Evolutionary conservation across 2,888 invertebrate species (phyloP).

Genomic region (Polietes domitor): DNA sequence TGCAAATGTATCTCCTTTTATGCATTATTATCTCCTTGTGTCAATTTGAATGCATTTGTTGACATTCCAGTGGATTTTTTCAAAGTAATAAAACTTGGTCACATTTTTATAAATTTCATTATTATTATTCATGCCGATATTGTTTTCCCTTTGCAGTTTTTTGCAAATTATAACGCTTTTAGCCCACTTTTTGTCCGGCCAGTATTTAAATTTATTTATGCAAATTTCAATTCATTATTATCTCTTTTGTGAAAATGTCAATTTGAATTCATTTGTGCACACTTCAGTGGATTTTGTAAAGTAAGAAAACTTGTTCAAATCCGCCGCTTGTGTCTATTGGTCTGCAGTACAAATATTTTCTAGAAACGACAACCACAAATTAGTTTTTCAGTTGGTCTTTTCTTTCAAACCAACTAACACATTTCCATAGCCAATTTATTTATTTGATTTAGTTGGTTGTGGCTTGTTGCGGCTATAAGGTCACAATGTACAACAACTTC

Average conservation of each 20-base stretch:
- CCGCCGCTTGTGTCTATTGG: not conserved
- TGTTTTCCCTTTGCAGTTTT: no score
- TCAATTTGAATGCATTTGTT: no score
- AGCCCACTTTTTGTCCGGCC: not conserved
- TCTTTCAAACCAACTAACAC: not conserved
- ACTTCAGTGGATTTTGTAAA: not conserved
- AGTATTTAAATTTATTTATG: slow-evolving; percentile 36
- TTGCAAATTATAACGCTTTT: not conserved
- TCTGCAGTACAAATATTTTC: not conserved
- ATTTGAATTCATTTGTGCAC: slow-evolving; percentile 49
- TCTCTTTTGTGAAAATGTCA: slow-evolving; percentile 58
- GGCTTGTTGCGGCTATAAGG: slow-evolving; percentile 13
- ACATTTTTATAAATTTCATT: not conserved
- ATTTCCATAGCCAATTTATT: slow-evolving; percentile 18
- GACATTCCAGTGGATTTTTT: no score
- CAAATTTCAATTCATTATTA: slow-evolving; percentile 40
- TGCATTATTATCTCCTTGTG: no score
- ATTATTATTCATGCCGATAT: no score
- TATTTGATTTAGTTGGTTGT: not conserved
- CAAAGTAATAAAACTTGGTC: not conserved
- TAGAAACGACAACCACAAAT: slow-evolving; percentile 32
- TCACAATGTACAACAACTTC: slow-evolving; percentile 22
- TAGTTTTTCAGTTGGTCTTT: slow-evolving; percentile 25
- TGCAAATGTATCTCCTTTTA: no score
- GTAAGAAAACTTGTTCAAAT: slow-evolving; percentile 48